A percentile compares a stretch with the other conserved stretches of the same genome.
phyloP scores from a whole-genome alignment of 1,140 invertebrate genomes.

The Eufriesea mexicana region DNA sequence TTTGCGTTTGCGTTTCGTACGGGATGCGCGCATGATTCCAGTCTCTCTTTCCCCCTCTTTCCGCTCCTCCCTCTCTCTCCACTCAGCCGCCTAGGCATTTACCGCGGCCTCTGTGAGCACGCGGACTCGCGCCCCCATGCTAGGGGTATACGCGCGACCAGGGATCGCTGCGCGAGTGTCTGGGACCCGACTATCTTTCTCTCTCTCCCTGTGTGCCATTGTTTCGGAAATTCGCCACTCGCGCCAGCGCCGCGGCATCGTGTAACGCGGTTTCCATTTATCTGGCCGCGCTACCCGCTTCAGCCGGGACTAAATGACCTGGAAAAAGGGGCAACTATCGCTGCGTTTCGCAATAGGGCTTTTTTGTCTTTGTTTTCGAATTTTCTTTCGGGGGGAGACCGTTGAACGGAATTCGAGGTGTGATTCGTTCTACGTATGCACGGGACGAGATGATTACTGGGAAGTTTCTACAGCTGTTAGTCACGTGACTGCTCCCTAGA shows the following conservation, averaged over 20 bases:
- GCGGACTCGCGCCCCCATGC: not conserved
- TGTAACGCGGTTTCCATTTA: slow-evolving; percentile 39
- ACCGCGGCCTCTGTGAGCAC: not conserved
- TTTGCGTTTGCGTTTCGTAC: slow-evolving; percentile 67
- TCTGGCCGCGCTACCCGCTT: not conserved
- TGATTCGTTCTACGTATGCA: too few relatives aligned
- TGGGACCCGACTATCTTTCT: too few relatives aligned
- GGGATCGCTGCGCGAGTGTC: too few relatives aligned
- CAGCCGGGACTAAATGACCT: slow-evolving; percentile 20
- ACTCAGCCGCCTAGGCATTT: too few relatives aligned
- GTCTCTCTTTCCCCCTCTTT: too few relatives aligned
- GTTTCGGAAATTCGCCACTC: slow-evolving; percentile 27
- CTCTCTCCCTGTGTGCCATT: not conserved
- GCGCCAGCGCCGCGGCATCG: slow-evolving; percentile 1
- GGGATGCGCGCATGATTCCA: slow-evolving; percentile 59
- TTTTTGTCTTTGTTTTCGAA: not conserved
- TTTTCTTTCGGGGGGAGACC: not conserved
- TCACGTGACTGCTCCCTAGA: too few relatives aligned
- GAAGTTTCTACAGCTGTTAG: too few relatives aligned
- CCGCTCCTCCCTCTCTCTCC: not conserved
- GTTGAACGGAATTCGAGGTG: too few relatives aligned
- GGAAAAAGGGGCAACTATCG: slow-evolving; percentile 11
- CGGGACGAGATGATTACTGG: too few relatives aligned
- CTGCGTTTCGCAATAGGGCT: not conserved
- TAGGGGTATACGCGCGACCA: not conserved